phyloP scores from a whole-genome alignment of 2,797 vertebrate genomes.

The Lepilemur septentrionalis region DNA sequence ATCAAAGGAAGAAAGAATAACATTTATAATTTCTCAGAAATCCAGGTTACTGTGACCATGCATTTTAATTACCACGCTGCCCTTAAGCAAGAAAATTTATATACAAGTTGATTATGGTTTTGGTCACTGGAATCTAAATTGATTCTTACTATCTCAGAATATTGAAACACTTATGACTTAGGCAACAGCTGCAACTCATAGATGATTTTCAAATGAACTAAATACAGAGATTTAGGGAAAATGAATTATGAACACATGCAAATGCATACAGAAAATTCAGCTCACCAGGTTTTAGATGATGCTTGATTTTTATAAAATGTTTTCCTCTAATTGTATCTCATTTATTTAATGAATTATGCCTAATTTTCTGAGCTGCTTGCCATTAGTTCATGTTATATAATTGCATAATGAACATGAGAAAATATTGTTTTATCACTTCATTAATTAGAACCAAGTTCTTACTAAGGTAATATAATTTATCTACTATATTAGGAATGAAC shows the following conservation, averaged over 20 bases:
- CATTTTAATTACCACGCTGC: neutral
- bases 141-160: conserved; percentile 48
- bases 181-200: conserved; percentile 52
- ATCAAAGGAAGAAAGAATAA: neutral
- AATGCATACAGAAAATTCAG: conserved; percentile 25
- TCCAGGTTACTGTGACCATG: neutral
- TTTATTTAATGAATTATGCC: conserved; percentile 53
- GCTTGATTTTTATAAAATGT: conserved; percentile 31
- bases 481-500: neutral
- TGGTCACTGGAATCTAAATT: conserved; percentile 38
- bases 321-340: conserved; percentile 48
- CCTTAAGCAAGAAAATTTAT: conserved; percentile 29
- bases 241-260: conserved; percentile 52
- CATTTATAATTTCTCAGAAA: neutral
- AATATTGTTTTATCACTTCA: conserved; percentile 40
- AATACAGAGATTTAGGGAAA: conserved; percentile 9
- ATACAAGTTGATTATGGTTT: conserved; percentile 48
- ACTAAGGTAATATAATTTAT: neutral
- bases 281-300: conserved; percentile 38
- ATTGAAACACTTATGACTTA: conserved; percentile 26
- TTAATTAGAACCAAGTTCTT: conserved; percentile 15
- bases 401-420: conserved; percentile 44
- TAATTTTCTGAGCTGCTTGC: conserved; percentile 44
- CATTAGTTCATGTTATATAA: neutral
- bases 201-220: conserved; percentile 50